phyloP scores from a whole-genome alignment of 1,140 invertebrate species.

The Cyclargus thomasi region DNA sequence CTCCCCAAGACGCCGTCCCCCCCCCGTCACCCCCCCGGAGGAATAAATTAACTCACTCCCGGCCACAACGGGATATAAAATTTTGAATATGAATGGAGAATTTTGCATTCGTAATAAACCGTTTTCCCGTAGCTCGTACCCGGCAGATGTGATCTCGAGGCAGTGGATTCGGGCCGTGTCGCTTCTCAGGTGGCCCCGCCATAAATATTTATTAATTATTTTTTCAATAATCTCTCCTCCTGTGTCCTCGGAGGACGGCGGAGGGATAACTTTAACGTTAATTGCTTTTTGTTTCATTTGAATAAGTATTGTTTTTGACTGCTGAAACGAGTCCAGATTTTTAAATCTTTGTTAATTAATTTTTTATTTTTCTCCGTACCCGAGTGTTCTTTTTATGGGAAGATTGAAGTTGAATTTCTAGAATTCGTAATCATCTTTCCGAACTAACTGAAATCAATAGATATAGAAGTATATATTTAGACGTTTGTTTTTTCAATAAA shows the following conservation, averaged over 20 bases:
- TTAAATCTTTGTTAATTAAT: conserved; percentile 35
- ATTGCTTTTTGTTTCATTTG: conserved; percentile 75
- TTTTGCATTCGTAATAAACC: conserved; percentile 89
- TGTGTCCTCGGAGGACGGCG: conserved; percentile 62
- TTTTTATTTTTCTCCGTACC: not conserved
- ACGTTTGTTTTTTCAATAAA: no score
- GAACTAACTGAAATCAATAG: no score
- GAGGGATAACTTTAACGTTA: conserved; percentile 71
- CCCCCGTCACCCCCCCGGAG: conserved; percentile 35
- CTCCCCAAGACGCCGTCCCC: conserved; percentile 66
- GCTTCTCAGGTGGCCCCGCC: conserved; percentile 66
- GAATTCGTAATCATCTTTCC: not conserved
- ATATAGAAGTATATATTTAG: no score
- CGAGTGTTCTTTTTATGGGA: not conserved
- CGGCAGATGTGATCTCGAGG: conserved; percentile 61
- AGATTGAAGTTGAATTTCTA: not conserved
- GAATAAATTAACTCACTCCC: conserved; percentile 80
- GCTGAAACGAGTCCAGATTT: conserved; percentile 60
- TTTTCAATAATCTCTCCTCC: conserved; percentile 74
- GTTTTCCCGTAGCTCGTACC: conserved; percentile 45
- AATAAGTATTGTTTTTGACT: conserved; percentile 75
- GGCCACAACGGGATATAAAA: conserved; percentile 85
- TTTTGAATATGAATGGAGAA: conserved; percentile 92
- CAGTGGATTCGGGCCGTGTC: conserved; percentile 52
- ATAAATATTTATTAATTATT: conserved; percentile 76